Evolutionary conservation across 2,113 vertebrate species (phyloP).

Genomic region (Hymenochirus boettgeri): DNA sequence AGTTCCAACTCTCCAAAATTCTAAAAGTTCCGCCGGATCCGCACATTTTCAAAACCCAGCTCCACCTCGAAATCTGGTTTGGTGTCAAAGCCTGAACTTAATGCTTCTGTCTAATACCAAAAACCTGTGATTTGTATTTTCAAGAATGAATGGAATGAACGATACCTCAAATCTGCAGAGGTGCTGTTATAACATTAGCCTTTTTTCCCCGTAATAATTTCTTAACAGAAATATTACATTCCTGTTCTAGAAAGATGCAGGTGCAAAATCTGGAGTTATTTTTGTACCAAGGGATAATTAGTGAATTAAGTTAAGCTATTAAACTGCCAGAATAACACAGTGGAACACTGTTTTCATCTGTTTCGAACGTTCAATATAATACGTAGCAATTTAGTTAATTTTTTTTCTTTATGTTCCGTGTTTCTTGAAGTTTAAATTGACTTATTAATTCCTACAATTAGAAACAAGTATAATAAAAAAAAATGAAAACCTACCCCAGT

Average conservation of each 20-base stretch:
- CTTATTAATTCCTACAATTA: conserved; percentile 21
- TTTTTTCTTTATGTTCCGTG: conserved; percentile 19
- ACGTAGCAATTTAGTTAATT: conserved; percentile 34
- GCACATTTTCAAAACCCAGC: no score
- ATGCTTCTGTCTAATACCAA: no score
- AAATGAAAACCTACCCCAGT: no score
- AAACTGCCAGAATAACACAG: conserved; percentile 37
- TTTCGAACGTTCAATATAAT: conserved; percentile 29
- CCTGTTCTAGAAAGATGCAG: conserved; percentile 32
- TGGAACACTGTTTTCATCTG: conserved; percentile 26
- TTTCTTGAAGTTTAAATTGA: conserved; percentile 7
- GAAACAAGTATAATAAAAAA: no score
- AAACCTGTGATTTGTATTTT: no score
- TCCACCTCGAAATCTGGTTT: no score
- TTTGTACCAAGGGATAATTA: conserved; percentile 39
- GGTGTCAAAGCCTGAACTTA: no score
- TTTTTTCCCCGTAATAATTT: conserved; percentile 11
- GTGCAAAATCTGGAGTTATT: conserved; percentile 35
- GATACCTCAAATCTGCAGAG: background rate
- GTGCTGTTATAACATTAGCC: background rate
- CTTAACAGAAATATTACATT: conserved; percentile 38
- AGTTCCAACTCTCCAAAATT: no score
- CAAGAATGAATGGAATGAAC: no score
- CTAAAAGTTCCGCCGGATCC: no score
- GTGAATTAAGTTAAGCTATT: conserved; percentile 36